Evolutionary conservation across 2,113 vertebrate species (phyloP), one percentile per base, ranked within the genome.

Genomic region (Plestiodon gilberti): DNA sequence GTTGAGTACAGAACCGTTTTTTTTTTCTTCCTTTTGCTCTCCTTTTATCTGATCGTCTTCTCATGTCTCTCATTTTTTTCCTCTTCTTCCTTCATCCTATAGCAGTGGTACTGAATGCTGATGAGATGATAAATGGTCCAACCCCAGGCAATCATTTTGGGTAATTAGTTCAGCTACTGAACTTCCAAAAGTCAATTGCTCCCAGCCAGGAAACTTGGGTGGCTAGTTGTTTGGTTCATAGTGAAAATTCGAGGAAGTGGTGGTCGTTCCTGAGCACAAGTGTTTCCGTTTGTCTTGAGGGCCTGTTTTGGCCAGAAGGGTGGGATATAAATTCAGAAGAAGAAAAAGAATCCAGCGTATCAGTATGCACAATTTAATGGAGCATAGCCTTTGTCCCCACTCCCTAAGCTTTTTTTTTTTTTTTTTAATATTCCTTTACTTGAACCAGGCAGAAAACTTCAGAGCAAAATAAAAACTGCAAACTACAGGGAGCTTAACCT

Each of bases 161-260:
- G 91, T 94, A 95, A 95, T 95, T 94, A 95, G 94, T 91, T 95
- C 91, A 90, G 78, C 89, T 90, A 91, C 86, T 93, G 93, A 92
- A 93, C 88, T 93, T 93, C 64, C 88, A 88, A 92, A 88, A 89
- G 78, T 81, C 0, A 0, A 87, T 92, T 94, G 80, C 93, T 89
- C 78, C 88, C 85, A 87, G 82, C 48, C 83, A 93, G 86, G 83
- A 94, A 94, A 89, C 89, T 89, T 92, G 86, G 81, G 89, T 93
- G 87, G 91, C 89, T 89, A 79, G 89, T 83, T 89, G 87, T 64
- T 82, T 90, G 38, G 74, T 30, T 67, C 64, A 82, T 73, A 74
- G 57, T 59, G 43, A 88, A 48, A 0, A 0, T 59, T 77, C 77
- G 71, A 78, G 86, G 74, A 73, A 55, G 59, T 77, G 87, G 79